phyloP scores from a whole-genome alignment of 2,797 vertebrate genomes.

The Lutjanus campechanus region DNA sequence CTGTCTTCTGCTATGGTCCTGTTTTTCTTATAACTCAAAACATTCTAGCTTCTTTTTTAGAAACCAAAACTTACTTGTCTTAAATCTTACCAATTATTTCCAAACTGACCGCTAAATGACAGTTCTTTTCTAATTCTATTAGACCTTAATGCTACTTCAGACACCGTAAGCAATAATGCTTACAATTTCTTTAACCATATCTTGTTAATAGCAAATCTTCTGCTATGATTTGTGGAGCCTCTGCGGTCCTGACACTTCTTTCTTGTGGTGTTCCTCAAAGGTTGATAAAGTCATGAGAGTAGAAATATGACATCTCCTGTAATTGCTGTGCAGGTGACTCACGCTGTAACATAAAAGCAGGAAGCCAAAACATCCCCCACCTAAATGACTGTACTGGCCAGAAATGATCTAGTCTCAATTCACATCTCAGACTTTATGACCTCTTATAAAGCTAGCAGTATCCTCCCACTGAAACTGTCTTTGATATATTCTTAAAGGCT shows the following conservation, averaged over 20 bases:
- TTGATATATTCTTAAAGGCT: not conserved
- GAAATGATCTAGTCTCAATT: not conserved
- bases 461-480: not conserved
- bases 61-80: not conserved
- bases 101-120: not conserved
- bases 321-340: not conserved
- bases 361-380: conserved; percentile 11
- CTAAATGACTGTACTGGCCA: not conserved
- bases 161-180: not conserved
- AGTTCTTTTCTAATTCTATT: not conserved
- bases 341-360: not conserved
- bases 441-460: not conserved
- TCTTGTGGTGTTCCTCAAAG: not conserved
- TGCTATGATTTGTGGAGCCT: conserved; percentile 24
- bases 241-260: not conserved
- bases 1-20: not conserved
- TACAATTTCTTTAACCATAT: conserved; percentile 10
- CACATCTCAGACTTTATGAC: not conserved
- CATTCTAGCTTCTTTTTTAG: not conserved
- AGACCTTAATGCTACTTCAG: conserved; percentile 8
- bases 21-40: not conserved
- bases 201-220: conserved; percentile 6
- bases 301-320: not conserved
- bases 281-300: not conserved
- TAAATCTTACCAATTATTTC: not conserved